These are phyloP conservation scores for Chorisops tibialis DNA, from an alignment of 2,888 invertebrate genomes.

Conservation along the genomic window DNA sequence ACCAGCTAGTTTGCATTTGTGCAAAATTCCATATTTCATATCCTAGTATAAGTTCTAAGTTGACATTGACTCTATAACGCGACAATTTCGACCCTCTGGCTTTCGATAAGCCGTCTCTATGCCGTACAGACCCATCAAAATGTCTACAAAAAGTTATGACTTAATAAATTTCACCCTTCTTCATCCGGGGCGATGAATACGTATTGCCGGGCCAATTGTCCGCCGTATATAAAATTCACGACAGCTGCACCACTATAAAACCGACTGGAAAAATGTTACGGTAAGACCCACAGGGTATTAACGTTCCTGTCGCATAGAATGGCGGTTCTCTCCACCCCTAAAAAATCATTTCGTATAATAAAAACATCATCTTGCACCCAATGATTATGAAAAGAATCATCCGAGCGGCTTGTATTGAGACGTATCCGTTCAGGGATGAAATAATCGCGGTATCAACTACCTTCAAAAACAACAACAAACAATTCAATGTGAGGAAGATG, in stretches of 20 bases:
- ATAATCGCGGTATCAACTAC: constrained; percentile 10
- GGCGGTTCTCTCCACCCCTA: constrained; percentile 10
- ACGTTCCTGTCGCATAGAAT: constrained; percentile 12
- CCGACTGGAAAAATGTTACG: constrained; percentile 15
- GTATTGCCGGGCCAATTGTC: constrained; percentile 20
- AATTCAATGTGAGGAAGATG: not conserved
- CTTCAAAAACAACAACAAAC: not conserved
- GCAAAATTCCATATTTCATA: too few relatives aligned
- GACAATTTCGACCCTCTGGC: too few relatives aligned
- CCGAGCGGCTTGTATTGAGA: not conserved
- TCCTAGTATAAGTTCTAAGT: too few relatives aligned
- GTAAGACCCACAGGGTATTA: constrained; percentile 18
- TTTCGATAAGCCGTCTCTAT: too few relatives aligned
- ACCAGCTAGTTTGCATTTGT: too few relatives aligned
- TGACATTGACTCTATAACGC: too few relatives aligned
- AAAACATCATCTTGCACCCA: constrained; percentile 32
- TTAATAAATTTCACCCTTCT: constrained; percentile 23
- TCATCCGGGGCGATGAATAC: not conserved
- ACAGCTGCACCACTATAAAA: constrained; percentile 19
- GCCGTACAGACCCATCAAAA: too few relatives aligned
- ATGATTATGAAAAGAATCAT: constrained; percentile 26
- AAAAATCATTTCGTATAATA: constrained; percentile 28
- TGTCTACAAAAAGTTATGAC: constrained; percentile 15
- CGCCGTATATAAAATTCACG: constrained; percentile 6
- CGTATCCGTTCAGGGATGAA: constrained; percentile 5